Base-by-base conservation (phyloP, 1,140 invertebrate species). In the Cyrtorhinus lividipennis region DNA sequence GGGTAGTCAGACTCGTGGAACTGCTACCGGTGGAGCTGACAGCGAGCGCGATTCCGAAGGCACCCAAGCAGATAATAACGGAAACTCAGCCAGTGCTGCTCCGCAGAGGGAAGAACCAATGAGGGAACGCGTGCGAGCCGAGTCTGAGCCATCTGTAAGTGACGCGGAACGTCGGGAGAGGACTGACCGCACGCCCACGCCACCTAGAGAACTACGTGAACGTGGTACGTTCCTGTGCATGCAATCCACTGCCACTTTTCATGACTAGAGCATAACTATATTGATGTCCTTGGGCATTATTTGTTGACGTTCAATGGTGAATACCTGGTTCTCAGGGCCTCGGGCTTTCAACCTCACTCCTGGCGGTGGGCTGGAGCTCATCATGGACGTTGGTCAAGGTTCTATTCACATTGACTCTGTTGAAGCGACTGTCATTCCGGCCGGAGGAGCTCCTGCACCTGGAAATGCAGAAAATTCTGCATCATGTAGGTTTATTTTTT, bases 381-480 rank as follows among this genome's bases (percentile, higher is more conserved):
- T 85, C 57, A 83, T 86, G 80, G 83, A 86, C 72, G 78, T 86
- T 45, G 82, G 79, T 12, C 82, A 83, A 20, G 78, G 80, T 68
- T 75, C 77, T 67, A 78, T 80, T 66, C 79, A 77, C 18, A 79
- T 81, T 62, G 80, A 82, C 69, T 78, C 77, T 66, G 69, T 79
- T 18, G 74, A 78, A 62, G 73, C 77, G 59, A 68, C 70, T 22
- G 67, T 71, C 53, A 56, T 66, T 18, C 61, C 66, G 20, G 67
- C 64, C 64, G 44, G 59, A 15, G 27, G 62, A 27, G 56, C 53
- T 24, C 26, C 27, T 24, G 38, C 53, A 25, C 22, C 61, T 0
- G 65, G 66, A 15, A 24, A 30, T 22, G 46, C 56, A 27, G 61
- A 65, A 66, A 63, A 64, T 25, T 58, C 20, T 10, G 8, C 12